Evolutionary conservation across 2,113 vertebrate genomes (phyloP).

Genomic region (Cinclus mexicanus): DNA sequence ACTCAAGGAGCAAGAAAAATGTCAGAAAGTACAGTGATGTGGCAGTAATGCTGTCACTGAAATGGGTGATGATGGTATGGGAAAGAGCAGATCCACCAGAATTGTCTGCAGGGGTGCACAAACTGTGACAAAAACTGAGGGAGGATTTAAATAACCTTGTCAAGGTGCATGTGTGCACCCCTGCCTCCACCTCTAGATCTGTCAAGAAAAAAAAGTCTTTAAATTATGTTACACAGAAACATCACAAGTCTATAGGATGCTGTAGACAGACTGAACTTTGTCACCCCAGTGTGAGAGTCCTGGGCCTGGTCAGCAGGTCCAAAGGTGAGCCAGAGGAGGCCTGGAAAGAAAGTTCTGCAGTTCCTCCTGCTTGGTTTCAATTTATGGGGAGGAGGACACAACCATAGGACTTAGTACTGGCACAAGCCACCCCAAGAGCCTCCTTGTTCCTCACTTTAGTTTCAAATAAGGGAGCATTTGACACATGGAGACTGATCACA

Average conservation of each 20-base stretch:
- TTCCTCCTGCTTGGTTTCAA: not conserved
- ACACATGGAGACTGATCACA: not conserved
- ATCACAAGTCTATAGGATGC: not conserved
- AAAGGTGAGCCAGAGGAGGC: not conserved
- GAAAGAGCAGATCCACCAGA: not conserved
- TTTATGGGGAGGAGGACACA: not conserved
- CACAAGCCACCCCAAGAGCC: not conserved
- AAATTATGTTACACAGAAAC: not conserved
- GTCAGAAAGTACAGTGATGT: not conserved
- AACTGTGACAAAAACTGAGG: not conserved
- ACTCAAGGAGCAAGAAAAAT: not conserved
- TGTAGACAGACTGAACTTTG: not conserved
- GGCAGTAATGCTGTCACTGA: not conserved
- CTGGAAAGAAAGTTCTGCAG: not conserved
- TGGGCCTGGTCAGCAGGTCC: not conserved
- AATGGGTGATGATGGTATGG: not conserved
- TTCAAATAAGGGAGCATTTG: not conserved
- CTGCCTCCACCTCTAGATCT: not conserved
- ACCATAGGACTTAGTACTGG: not conserved
- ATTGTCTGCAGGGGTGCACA: not conserved
- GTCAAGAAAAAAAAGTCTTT: not conserved
- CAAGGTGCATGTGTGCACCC: not conserved
- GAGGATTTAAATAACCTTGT: not conserved
- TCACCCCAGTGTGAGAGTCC: not conserved
- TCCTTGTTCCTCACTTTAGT: not conserved